Evolutionary conservation across 2,888 invertebrate genomes (phyloP), one percentile per base, ranked within the genome.

Genomic region (Cepaea hortensis): DNA sequence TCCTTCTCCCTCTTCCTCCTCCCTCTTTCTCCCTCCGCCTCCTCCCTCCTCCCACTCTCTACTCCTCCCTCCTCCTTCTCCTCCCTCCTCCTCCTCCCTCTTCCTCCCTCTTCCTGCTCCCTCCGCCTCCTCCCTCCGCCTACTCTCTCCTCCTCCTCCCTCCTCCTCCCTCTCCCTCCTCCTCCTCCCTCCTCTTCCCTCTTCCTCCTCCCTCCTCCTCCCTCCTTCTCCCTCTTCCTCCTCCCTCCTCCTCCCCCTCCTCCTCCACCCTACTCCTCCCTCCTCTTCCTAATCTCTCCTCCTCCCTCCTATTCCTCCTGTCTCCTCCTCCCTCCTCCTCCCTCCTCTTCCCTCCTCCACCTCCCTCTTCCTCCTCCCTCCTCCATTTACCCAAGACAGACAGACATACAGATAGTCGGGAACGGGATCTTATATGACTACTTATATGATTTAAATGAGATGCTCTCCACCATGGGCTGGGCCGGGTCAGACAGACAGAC

Each of bases 1-100:
- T 73, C 35, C 85, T 73, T 70, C 70, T 80, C 55, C 46, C 5
- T 23, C 20, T 70, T 55, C 23, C 70, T 55, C 65, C 68, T 75
- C 55, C 18, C 55, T 79, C 35, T 65, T 55, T 72, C 70, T 20
- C 50, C 65, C n/a, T 76, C 62, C 79, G 3, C 15, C 13, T n/a
- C 15, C n/a, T n/a, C 13, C 68, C n/a, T n/a, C 15, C 13, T n/a
- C 13, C 68, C n/a, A 7, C 13, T n/a, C n/a, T n/a, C n/a, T n/a
- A 3, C 15, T 68, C 68, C 13, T n/a, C 68, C n/a, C 15, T n/a
- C n/a, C 15, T 68, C 68, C n/a, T n/a, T n/a, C 15, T 15, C 15
- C 62, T 68, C 68, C 13, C 68, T 68, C n/a, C 15, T n/a, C n/a
- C 68, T n/a, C 13, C 68, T 68, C 15, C n/a, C 68, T 68, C 68